Conservation (phyloP, 53 echinoderm and acorn worm genomes). For the Antedon mediterranea region DNA sequence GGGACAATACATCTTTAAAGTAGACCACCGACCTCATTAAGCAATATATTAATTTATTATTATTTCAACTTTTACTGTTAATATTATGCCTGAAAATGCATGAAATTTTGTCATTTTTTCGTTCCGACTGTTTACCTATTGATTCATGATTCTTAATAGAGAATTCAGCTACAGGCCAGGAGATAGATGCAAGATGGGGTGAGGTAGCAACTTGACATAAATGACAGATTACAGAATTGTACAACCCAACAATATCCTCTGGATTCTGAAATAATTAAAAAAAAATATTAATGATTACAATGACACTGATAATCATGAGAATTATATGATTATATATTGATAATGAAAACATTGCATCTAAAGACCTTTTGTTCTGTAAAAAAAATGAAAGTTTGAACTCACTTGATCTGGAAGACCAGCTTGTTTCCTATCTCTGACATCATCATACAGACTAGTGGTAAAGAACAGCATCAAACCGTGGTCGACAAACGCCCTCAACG, state of each 20-base stretch:
- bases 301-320: no score
- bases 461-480: conserved; percentile 56
- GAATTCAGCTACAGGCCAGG: conserved; percentile 84
- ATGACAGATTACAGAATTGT: conserved; percentile 59
- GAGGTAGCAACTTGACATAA: conserved; percentile 38
- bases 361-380: no score
- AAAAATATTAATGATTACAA: no score
- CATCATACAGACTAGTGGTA: conserved; percentile 47
- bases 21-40: no score
- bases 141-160: conserved; percentile 20
- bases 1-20: no score
- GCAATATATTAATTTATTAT: no score
- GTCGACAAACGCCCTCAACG: conserved; percentile 64
- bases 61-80: no score
- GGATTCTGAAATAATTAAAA: conserved; percentile 19
- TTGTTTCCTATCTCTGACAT: conserved; percentile 32
- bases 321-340: no score
- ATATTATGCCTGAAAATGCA: no score
- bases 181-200: conserved; percentile 30
- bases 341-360: no score
- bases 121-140: conserved; percentile 37
- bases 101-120: no score
- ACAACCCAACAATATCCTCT: conserved; percentile 33
- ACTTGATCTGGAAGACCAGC: conserved; percentile 35
- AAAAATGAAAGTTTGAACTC: not conserved